Base-by-base conservation (phyloP, 2,797 vertebrate species). In the Alauda arvensis region DNA sequence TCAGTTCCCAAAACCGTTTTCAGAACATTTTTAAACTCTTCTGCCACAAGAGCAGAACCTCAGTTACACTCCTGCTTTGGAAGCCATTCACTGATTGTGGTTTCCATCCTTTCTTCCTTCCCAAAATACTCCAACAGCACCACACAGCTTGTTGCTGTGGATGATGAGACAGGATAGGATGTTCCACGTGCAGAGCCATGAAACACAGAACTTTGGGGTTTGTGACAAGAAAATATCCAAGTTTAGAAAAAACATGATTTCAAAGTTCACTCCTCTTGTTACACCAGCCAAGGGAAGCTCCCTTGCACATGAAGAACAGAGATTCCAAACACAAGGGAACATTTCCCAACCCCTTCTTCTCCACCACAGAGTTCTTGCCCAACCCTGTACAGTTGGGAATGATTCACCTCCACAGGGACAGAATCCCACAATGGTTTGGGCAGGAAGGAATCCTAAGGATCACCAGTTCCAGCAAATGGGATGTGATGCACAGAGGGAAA, bases 401-500 rank as follows among this genome's bases (percentile, higher is more conserved):
- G 31, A 39, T 43, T 25, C 63, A 25, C 25, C 37, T 29, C 21
- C 60, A 34, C 31, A 37, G 52, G 6, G 12, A 65, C 26, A 37
- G 69, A 57, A 43, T 3, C 45, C 43, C 45, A 37, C 37, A 26
- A 18, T 1, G 26, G 37, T 11, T 7, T 43, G 60, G 14, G 59
- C 3, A 2, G 42, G 49, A 48, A 34, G 42, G 57, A 46, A 34
- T 18, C 49, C 14, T 4, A 40, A 40, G 33, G 24, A 62, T 33
- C 33, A 24, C 10, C 49, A 48, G 33, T 2, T 33, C 15, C 71
- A 63, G 13, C 1, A 48, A 40, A 33, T 0, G 0, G 25, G 18
- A 46, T 0, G 1, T 4, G 42, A 34, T 14, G 5, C 5, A 15
- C 13, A 18, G 0, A 2, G 55, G 71, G 60, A 52, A 67, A 62